Evolutionary conservation across 2,888 invertebrate species (phyloP).

Genomic region (Dolomedes plantarius): DNA sequence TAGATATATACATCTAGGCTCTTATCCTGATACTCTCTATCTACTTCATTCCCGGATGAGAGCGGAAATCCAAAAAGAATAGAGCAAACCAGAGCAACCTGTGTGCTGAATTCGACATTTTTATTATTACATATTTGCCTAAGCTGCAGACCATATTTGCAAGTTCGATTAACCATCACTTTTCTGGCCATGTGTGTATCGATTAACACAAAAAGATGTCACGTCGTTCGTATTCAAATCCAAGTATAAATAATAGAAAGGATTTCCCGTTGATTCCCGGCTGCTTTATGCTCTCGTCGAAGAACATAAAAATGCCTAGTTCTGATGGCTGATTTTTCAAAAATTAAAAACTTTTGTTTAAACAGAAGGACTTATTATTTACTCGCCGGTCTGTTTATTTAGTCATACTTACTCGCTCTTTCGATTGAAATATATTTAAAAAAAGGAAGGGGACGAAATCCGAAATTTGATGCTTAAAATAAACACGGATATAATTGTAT

Average conservation of each 20-base stretch:
- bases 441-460: not conserved
- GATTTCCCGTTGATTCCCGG: not conserved
- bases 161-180: not conserved
- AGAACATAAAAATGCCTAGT: too few species aligned
- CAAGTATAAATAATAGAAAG: not conserved
- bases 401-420: not conserved
- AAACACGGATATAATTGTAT: not conserved
- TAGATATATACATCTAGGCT: too few species aligned
- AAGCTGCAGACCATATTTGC: not conserved
- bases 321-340: too few species aligned
- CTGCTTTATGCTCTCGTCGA: too few species aligned
- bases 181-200: not conserved
- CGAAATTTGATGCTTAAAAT: not conserved
- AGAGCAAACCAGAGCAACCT: too few species aligned
- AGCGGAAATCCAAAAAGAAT: too few species aligned
- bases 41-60: too few species aligned
- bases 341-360: not conserved
- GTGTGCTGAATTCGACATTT: not conserved
- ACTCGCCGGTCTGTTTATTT: too few species aligned
- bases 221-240: not conserved
- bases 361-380: too few species aligned
- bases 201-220: not conserved
- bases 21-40: too few species aligned
- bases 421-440: not conserved
- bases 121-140: not conserved